phyloP scores from a whole-genome alignment of 1,140 invertebrate species.

The Drosophila dunni region DNA sequence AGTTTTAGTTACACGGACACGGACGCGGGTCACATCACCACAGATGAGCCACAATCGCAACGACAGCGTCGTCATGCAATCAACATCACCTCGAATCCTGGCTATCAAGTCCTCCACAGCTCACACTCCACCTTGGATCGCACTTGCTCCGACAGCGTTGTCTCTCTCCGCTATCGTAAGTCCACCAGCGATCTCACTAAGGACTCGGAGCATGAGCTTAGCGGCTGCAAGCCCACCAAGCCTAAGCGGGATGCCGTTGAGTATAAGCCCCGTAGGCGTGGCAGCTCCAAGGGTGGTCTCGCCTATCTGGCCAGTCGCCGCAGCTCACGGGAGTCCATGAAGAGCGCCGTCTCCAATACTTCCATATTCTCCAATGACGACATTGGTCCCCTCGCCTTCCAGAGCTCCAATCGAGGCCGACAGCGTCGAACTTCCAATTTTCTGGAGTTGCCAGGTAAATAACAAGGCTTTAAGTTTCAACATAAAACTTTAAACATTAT shows the following conservation, averaged over 20 bases:
- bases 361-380: conserved; percentile 89
- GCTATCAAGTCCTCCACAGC: conserved; percentile 82
- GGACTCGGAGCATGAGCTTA: conserved; percentile 72
- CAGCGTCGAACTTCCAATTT: conserved; percentile 93
- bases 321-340: conserved; percentile 88
- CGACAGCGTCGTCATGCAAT: conserved; percentile 80
- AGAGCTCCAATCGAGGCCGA: conserved; percentile 89
- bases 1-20: conserved; percentile 81
- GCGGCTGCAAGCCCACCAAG: conserved; percentile 64
- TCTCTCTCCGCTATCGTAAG: conserved; percentile 86
- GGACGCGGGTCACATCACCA: conserved; percentile 29
- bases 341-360: conserved; percentile 88
- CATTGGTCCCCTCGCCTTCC: conserved; percentile 90
- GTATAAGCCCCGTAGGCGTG: conserved; percentile 74
- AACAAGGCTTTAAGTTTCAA: background rate
- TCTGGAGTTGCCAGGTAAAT: conserved; percentile 92
- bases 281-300: conserved; percentile 86
- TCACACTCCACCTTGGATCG: conserved; percentile 83
- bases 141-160: conserved; percentile 82
- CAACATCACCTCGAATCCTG: conserved; percentile 84
- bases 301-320: conserved; percentile 91
- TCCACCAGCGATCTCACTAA: conserved; percentile 91
- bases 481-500: too few species aligned
- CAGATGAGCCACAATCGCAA: conserved; percentile 27
- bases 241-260: conserved; percentile 54